A percentile compares a stretch with the other conserved stretches of the same genome.
These are phyloP conservation scores for Odontamblyopus lacepedii DNA, from an alignment of 2,797 vertebrate genomes.

Conservation along the genomic window DNA sequence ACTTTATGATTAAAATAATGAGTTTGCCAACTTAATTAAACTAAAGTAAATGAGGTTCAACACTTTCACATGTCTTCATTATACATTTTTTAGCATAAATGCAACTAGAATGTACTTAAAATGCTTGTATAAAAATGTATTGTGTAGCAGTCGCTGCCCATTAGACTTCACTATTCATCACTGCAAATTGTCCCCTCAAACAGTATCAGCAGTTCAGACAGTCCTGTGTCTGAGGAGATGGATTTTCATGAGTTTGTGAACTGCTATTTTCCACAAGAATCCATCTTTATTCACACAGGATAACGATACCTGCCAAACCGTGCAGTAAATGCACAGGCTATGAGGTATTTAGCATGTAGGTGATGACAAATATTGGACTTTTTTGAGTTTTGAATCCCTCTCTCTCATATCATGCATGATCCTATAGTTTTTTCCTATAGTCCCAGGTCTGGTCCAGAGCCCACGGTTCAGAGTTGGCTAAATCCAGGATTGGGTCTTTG, in stretches of 20 bases:
- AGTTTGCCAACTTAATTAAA: no score
- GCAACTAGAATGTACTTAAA: no score
- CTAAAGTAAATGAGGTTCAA: no score
- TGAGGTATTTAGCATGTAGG: neutral
- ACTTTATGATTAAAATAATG: no score
- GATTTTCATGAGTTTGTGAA: neutral
- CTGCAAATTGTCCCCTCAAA: neutral
- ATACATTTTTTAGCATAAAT: no score
- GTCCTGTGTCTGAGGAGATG: neutral
- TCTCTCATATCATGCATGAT: neutral
- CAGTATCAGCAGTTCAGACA: neutral
- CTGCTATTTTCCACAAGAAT: neutral
- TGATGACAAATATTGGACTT: neutral
- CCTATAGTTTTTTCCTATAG: neutral
- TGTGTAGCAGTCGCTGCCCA: no score
- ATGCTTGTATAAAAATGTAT: no score
- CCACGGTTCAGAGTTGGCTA: neutral
- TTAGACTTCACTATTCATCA: no score
- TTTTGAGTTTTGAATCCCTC: neutral
- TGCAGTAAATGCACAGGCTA: neutral
- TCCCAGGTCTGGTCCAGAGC: conserved; percentile 8
- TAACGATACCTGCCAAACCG: neutral
- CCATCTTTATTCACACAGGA: neutral
- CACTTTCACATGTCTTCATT: no score
- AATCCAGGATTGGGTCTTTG: conserved; percentile 2